Percentiles rank a stretch among this genome's conserved stretches.
phyloP scores from a whole-genome alignment of 2,797 vertebrate genomes.

The Xenops minutus region DNA sequence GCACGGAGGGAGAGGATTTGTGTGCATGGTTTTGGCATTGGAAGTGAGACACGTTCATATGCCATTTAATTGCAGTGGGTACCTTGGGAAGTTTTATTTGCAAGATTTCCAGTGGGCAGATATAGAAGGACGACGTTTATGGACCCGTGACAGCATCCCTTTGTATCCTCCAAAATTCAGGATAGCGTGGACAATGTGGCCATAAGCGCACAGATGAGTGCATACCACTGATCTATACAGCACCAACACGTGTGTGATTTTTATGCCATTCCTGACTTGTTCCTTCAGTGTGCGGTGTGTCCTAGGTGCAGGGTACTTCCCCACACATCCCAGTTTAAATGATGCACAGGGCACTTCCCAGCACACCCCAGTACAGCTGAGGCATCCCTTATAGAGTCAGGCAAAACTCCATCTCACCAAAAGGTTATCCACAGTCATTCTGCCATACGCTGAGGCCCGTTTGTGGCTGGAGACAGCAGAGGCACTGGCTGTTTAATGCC shows the following conservation, averaged over 20 bases:
- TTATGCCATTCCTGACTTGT: rapidly evolving
- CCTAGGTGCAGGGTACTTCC: background rate
- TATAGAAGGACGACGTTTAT: rapidly evolving
- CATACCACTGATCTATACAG: background rate
- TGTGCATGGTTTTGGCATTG: background rate
- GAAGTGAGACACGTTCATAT: background rate
- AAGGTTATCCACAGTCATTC: background rate
- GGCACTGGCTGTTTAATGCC: background rate
- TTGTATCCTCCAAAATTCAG: background rate
- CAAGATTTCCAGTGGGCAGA: background rate
- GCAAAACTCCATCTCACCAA: background rate
- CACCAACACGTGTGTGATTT: rapidly evolving
- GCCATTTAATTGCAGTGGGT: background rate
- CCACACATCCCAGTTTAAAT: background rate
- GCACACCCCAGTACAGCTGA: background rate
- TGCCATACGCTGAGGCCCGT: rapidly evolving
- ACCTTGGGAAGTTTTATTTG: background rate
- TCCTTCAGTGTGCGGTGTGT: rapidly evolving
- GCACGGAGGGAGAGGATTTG: background rate
- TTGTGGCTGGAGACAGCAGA: background rate
- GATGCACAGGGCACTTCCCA: background rate
- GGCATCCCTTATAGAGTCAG: rapidly evolving
- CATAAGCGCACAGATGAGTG: background rate
- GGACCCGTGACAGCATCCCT: background rate
- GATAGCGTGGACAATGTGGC: rapidly evolving